Evolutionary conservation across 2,113 vertebrate genomes (phyloP), one percentile per base, ranked within the genome.

Genomic region (Chaetura pelagica): DNA sequence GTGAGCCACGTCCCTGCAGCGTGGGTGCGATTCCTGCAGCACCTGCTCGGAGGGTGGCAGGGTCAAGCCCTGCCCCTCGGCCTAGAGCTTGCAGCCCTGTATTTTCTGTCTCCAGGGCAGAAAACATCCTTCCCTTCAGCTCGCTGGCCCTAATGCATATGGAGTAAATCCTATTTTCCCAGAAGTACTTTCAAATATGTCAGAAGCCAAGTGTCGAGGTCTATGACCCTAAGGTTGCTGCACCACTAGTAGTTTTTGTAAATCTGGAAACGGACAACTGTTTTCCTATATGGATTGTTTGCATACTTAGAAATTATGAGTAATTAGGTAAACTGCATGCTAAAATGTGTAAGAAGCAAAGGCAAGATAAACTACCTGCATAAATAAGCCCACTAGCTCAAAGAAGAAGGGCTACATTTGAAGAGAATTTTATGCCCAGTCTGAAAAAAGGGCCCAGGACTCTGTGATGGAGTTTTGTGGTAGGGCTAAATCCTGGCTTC

Each of bases 61-160:
- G 57, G 15, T 18, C 0, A 0, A 52, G 62, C 57, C 40, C 32
- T 61, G 16, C 19, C 9, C 9, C 9, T 16, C 1, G 0, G 23
- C 6, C 32, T 5, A 40, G 29, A 59, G 20, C 57, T n/a, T 35
- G 52, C 48, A 89, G 32, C 48, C 14, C 57, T 20, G 4, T n/a
- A 13, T 57, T 57, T 55, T 19, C 59, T 3, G 12, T 22, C 19
- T 52, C 20, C 48, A 24, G 38, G 22, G 26, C 35, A 81, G 89
- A 46, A 64, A 59, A 30, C 10, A 11, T 40, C 27, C 34, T 10
- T 55, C 40, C 14, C 21, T 27, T 34, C 69, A 57, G 42, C 32
- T 51, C 24, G 57, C 34, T 15, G 46, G 38, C 21, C 15, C 17
- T 62, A 18, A 51, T 24, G 55, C 10, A 13, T 6, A 6, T 10